Evolutionary conservation across 2,113 vertebrate genomes (phyloP).

Genomic region (human (Homo sapiens)): GRCh38 chr12:89965501-89966000

Average conservation of each 20-base stretch:
- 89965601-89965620: background rate
- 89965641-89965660: background rate
- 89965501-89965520: background rate
- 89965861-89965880: background rate
- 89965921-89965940: background rate
- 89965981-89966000: background rate
- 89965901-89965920: background rate
- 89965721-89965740: background rate
- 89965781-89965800: background rate
- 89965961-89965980: background rate
- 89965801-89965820: background rate
- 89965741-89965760: background rate
- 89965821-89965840: background rate
- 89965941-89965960: background rate
- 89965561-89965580: background rate
- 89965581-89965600: background rate
- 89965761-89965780: too few species aligned
- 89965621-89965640: background rate
- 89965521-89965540: background rate
- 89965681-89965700: background rate
- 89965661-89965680: background rate
- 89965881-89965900: background rate
- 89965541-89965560: slow-evolving; percentile 9
- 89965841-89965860: background rate
- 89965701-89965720: background rate